A percentile compares a stretch with the other conserved stretches of the same genome.
These are phyloP conservation scores for Hoplostethus atlanticus DNA, from an alignment of 2,797 vertebrate genomes.

Conservation along the genomic window DNA sequence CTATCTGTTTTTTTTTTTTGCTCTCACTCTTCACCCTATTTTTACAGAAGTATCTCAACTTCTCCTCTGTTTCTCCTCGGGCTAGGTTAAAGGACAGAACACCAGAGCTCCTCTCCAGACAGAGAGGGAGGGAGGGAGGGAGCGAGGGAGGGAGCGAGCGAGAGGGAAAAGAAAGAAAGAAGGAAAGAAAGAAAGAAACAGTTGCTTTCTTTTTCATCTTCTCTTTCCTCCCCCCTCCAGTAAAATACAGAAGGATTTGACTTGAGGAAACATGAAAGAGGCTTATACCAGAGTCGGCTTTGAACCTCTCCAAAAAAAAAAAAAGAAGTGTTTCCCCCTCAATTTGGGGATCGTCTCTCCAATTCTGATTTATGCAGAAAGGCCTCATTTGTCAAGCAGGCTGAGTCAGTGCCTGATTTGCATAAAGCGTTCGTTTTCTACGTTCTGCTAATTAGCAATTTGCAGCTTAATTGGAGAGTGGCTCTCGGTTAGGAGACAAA, in stretches of 20 bases:
- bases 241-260: conserved; percentile 89
- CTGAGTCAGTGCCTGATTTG: conserved; percentile 88
- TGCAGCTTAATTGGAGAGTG: conserved; percentile 89
- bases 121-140: conserved; percentile 53
- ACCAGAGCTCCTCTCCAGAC: conserved; percentile 73
- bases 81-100: conserved; percentile 81
- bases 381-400: conserved; percentile 88
- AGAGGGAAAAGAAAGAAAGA: too few relatives aligned
- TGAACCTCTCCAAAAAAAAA: conserved; percentile 84
- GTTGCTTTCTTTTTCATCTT: conserved; percentile 86
- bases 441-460: conserved; percentile 91
- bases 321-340: conserved; percentile 71
- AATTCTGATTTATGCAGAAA: conserved; percentile 87
- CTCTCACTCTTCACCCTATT: conserved; percentile 66
- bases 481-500: conserved; percentile 85
- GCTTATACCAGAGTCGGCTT: conserved; percentile 87
- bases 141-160: neutral
- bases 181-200: conserved; percentile 68
- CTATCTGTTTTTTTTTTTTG: conserved; percentile 55
- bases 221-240: conserved; percentile 78
- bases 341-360: conserved; percentile 83
- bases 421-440: conserved; percentile 88
- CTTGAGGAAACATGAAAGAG: conserved; percentile 89
- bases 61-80: conserved; percentile 74
- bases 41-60: conserved; percentile 73